phyloP scores from a whole-genome alignment of 2,113 vertebrate genomes.

The Colistium nudipinnis region DNA sequence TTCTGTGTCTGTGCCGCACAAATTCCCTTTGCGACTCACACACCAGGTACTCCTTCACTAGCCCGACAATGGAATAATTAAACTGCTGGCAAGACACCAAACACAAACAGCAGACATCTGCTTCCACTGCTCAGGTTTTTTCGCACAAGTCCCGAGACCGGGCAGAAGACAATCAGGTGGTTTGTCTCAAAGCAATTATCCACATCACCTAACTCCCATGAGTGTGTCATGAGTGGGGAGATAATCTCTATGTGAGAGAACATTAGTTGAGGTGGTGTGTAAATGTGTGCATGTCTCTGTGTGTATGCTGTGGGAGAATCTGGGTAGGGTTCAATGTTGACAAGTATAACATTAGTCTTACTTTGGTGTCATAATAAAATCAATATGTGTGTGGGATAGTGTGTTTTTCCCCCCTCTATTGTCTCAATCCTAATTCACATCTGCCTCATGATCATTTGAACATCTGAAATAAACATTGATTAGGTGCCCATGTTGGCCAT shows the following conservation, averaged over 20 bases:
- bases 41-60: constrained; percentile 27
- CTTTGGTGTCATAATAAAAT: neutral
- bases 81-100: constrained; percentile 44
- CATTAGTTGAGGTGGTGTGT: neutral
- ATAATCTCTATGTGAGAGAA: constrained; percentile 18
- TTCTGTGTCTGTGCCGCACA: neutral
- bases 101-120: constrained; percentile 57
- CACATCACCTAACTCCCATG: constrained; percentile 37
- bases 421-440: neutral
- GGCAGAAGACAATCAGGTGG: constrained; percentile 49
- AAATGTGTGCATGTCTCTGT: neutral
- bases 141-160: constrained; percentile 26
- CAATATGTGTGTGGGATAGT: neutral
- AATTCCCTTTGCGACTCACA: constrained; percentile 21
- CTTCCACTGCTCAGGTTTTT: constrained; percentile 39
- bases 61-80: constrained; percentile 56
- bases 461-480: neutral
- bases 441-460: neutral
- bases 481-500: neutral
- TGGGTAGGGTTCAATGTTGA: neutral
- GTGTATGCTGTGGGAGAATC: neutral
- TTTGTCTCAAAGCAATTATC: constrained; percentile 66
- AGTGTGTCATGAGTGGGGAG: constrained; percentile 20
- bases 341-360: neutral
- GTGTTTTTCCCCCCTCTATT: neutral